Percentiles rank a stretch among this genome's conserved stretches.
These are phyloP conservation scores for Trilocha varians DNA, from an alignment of 2,888 invertebrate species.

Conservation along the genomic window DNA sequence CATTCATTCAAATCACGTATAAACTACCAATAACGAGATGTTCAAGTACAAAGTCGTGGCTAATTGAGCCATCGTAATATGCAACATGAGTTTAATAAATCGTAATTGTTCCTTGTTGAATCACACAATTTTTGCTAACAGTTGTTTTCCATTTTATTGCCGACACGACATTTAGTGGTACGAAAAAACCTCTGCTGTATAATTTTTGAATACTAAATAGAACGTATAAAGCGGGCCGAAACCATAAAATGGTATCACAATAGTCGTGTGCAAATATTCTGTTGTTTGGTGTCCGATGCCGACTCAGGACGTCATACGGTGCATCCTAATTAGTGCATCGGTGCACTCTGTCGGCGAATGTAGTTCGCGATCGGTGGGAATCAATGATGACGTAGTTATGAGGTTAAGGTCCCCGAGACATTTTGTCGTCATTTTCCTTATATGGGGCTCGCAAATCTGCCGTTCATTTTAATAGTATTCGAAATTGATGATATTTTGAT, in stretches of 20 bases:
- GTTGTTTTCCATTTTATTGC: slow-evolving; percentile 51
- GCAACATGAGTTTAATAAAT: slow-evolving; percentile 30
- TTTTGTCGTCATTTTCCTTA: slow-evolving; percentile 20
- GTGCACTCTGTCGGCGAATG: slow-evolving; percentile 38
- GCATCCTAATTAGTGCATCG: slow-evolving; percentile 63
- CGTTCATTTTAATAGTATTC: slow-evolving; percentile 6
- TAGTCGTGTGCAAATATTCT: slow-evolving; percentile 67
- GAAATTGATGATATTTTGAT: too few relatives aligned
- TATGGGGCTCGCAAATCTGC: slow-evolving; percentile 1
- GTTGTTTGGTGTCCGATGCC: slow-evolving; percentile 56
- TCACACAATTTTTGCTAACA: slow-evolving; percentile 37
- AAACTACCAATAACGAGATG: slow-evolving; percentile 4
- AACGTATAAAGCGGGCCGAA: slow-evolving; percentile 59
- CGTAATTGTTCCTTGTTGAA: slow-evolving; percentile 38
- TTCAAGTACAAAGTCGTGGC: slow-evolving; percentile 21
- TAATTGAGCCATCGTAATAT: slow-evolving; percentile 36
- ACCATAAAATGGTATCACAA: slow-evolving; percentile 70
- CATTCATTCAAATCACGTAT: slow-evolving; percentile 17
- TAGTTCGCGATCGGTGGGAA: slow-evolving; percentile 47
- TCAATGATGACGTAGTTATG: slow-evolving; percentile 25
- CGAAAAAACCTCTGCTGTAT: slow-evolving; percentile 61
- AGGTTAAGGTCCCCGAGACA: slow-evolving; percentile 29
- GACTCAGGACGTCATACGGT: slow-evolving; percentile 40
- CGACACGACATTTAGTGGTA: slow-evolving; percentile 64
- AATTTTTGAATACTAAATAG: slow-evolving; percentile 67